phyloP scores from a whole-genome alignment of 2,113 vertebrate species.

The Pseudois nayaur region DNA sequence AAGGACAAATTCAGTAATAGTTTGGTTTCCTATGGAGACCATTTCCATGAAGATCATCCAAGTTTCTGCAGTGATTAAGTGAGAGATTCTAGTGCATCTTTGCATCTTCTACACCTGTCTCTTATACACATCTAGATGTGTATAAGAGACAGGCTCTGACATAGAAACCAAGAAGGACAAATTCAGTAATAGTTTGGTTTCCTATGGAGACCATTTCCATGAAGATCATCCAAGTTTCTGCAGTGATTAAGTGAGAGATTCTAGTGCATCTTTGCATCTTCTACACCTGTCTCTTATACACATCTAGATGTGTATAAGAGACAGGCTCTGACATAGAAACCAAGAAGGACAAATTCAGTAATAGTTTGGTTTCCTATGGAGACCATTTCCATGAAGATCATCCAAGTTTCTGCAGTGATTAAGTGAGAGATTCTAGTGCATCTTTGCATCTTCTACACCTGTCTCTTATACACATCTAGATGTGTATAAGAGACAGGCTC shows the following conservation, averaged over 20 bases:
- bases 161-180: constrained; percentile 59
- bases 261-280: too few species aligned
- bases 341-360: constrained; percentile 50
- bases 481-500: too few species aligned
- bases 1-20: constrained; percentile 41
- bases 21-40: background rate
- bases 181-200: constrained; percentile 29
- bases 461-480: too few species aligned
- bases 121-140: too few species aligned
- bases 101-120: too few species aligned
- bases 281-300: too few species aligned
- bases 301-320: too few species aligned
- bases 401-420: background rate
- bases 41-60: constrained; percentile 4
- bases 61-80: background rate
- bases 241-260: background rate
- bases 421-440: background rate
- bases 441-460: too few species aligned
- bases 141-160: too few species aligned
- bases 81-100: too few species aligned
- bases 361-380: constrained; percentile 14
- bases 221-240: background rate
- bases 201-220: background rate
- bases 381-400: background rate
- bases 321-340: constrained; percentile 31